A percentile compares a stretch with the other conserved stretches of the same genome.
phyloP scores from a whole-genome alignment of 2,797 vertebrate species.

The Typhlichthys eigenmanni region DNA sequence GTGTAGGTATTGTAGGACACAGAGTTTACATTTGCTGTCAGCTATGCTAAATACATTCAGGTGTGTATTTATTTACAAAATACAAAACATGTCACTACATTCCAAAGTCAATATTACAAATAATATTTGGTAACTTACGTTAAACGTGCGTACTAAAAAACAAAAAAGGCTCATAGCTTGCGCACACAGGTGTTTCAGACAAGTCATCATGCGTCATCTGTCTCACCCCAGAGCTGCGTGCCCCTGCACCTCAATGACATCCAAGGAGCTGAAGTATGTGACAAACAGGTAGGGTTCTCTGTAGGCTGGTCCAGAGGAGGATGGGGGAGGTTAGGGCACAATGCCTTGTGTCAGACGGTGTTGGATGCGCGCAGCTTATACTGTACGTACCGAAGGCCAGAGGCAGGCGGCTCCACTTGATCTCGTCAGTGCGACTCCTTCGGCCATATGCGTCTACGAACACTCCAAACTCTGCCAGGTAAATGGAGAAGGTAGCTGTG shows the following conservation, averaged over 20 bases:
- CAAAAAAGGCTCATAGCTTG: too few relatives aligned
- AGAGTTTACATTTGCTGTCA: too few relatives aligned
- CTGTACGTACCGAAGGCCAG: conserved; percentile 83
- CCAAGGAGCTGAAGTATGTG: conserved; percentile 90
- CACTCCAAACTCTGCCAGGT: conserved; percentile 83
- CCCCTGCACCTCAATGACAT: conserved; percentile 89
- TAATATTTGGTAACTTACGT: too few relatives aligned
- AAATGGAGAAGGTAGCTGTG: conserved; percentile 1
- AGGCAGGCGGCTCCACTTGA: conserved; percentile 89
- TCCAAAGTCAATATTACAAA: too few relatives aligned
- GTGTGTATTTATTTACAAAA: too few relatives aligned
- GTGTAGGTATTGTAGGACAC: too few relatives aligned
- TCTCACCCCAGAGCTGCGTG: conserved; percentile 85
- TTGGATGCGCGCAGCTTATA: background rate
- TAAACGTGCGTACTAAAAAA: too few relatives aligned
- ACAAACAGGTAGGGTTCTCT: conserved; percentile 90
- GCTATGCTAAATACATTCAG: too few relatives aligned
- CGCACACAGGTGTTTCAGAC: too few relatives aligned
- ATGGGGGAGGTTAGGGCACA: background rate
- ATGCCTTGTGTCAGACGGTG: background rate
- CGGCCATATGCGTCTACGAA: conserved; percentile 89
- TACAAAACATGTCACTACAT: too few relatives aligned
- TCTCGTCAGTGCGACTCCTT: conserved; percentile 85
- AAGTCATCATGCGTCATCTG: background rate
- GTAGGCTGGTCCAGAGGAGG: conserved; percentile 76